phyloP scores from a whole-genome alignment of 2,888 invertebrate species.

The Drosophila suboccidentalis region DNA sequence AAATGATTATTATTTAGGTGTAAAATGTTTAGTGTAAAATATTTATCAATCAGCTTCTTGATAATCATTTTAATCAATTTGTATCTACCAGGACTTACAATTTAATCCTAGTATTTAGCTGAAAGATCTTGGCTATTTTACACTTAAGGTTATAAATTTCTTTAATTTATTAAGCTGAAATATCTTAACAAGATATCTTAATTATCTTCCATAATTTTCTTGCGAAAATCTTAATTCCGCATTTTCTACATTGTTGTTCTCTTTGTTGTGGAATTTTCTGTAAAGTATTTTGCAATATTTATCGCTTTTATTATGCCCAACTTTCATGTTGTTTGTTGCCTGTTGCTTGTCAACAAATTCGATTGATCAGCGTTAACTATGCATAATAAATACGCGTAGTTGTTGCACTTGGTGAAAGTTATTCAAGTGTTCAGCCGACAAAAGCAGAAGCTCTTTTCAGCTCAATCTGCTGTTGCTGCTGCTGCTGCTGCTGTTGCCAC shows the following conservation, averaged over 20 bases:
- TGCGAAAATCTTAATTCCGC: too few species aligned
- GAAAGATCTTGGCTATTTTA: neutral
- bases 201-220: neutral
- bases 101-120: neutral
- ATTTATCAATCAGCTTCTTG: neutral
- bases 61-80: too few species aligned
- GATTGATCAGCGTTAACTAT: conserved; percentile 52
- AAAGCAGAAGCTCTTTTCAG: conserved; percentile 6
- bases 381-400: conserved; percentile 30
- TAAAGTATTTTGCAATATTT: conserved; percentile 2
- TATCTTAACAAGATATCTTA: neutral
- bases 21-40: too few species aligned
- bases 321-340: neutral
- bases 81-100: too few species aligned
- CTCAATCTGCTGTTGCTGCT: conserved; percentile 1
- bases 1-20: neutral
- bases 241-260: neutral
- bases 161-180: neutral
- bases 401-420: conserved; percentile 45
- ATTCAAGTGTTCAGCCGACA: conserved; percentile 27
- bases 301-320: conserved; percentile 1
- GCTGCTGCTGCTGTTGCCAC: conserved; percentile 5
- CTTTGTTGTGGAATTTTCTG: neutral
- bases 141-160: neutral
- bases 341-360: conserved; percentile 26